Percentiles rank a stretch among this genome's conserved stretches.
Conservation (phyloP, 2,888 invertebrate genomes). For the Myopa testacea region DNA sequence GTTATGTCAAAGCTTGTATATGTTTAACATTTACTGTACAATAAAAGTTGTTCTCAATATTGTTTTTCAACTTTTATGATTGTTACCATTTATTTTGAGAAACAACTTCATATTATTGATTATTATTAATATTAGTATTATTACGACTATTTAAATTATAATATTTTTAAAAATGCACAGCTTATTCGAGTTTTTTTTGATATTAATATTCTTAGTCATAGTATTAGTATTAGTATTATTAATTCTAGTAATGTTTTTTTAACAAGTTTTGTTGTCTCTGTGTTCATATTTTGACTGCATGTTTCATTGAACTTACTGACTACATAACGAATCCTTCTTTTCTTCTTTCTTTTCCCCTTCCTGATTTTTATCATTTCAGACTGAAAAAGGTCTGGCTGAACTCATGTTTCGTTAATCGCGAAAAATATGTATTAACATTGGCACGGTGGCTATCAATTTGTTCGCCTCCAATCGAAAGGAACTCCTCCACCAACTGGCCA, state of each 20-base stretch:
- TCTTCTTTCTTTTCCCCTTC: neutral
- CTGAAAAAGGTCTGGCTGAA: slow-evolving; percentile 81
- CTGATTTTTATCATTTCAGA: slow-evolving; percentile 71
- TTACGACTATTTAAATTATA: no score
- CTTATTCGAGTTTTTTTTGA: no score
- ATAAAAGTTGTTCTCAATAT: no score
- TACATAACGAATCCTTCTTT: slow-evolving; percentile 9
- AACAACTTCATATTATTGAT: no score
- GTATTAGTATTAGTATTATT: slow-evolving; percentile 3
- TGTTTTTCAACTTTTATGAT: no score
- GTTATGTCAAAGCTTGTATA: no score
- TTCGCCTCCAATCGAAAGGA: neutral
- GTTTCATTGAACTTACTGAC: slow-evolving; percentile 7
- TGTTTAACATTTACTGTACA: no score
- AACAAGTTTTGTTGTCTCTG: neutral
- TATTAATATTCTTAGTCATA: neutral
- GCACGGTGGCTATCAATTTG: no score
- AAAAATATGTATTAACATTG: neutral
- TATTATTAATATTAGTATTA: no score
- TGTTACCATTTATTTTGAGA: no score
- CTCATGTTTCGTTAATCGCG: slow-evolving; percentile 70
- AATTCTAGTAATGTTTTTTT: slow-evolving; percentile 29
- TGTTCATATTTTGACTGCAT: slow-evolving; percentile 1
- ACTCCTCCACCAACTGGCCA: neutral
- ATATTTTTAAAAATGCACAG: no score